A percentile compares a stretch with the other conserved stretches of the same genome.
Evolutionary conservation across 2,888 invertebrate genomes (phyloP).

Genomic region (Erynnis tages): DNA sequence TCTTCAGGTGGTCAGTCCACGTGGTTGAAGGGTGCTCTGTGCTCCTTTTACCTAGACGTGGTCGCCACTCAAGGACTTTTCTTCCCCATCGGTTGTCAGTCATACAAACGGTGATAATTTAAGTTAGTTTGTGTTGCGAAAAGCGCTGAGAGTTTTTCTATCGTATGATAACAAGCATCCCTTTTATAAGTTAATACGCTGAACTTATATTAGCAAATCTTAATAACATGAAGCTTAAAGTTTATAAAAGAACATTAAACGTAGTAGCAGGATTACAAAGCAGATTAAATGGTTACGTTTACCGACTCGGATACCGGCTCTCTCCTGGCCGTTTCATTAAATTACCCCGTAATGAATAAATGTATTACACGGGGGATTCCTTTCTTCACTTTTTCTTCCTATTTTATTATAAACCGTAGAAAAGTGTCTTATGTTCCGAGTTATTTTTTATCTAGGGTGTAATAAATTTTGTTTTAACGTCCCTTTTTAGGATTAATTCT

Average conservation of each 20-base stretch:
- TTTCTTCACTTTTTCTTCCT: constrained; percentile 55
- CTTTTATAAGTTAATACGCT: too few relatives aligned
- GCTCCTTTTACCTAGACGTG: too few relatives aligned
- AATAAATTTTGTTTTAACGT: constrained; percentile 63
- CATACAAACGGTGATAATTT: too few relatives aligned
- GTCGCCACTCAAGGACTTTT: too few relatives aligned
- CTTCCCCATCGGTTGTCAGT: too few relatives aligned
- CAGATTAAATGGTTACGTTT: constrained; percentile 29
- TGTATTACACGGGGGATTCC: constrained; percentile 66
- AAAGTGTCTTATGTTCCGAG: constrained; percentile 57
- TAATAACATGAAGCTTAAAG: not conserved
- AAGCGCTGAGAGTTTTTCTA: too few relatives aligned
- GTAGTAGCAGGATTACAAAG: constrained; percentile 1
- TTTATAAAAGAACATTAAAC: not conserved
- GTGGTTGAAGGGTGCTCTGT: too few relatives aligned
- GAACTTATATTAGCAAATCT: not conserved
- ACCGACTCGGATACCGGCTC: constrained; percentile 1
- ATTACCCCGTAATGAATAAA: constrained; percentile 73
- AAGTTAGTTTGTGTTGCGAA: too few relatives aligned
- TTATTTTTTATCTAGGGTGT: constrained; percentile 59
- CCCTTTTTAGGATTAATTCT: constrained; percentile 55
- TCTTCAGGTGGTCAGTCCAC: too few relatives aligned
- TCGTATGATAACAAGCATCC: too few relatives aligned
- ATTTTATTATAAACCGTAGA: constrained; percentile 64
- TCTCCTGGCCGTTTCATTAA: constrained; percentile 53